phyloP scores from a whole-genome alignment of 2,888 invertebrate species.

The Bembecia ichneumoniformis region DNA sequence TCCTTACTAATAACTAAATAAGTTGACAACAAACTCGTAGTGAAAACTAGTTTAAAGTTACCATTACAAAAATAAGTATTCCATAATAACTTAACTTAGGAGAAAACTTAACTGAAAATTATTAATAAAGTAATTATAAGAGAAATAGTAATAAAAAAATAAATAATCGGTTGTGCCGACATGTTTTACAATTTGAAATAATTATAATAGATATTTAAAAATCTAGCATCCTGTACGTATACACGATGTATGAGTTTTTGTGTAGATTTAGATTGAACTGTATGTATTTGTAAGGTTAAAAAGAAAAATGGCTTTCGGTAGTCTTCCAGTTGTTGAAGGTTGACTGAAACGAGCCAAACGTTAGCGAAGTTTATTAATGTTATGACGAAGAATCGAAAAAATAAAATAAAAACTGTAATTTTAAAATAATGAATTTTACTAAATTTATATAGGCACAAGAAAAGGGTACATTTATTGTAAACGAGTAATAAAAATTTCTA shows the following conservation, averaged over 20 bases:
- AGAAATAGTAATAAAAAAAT: constrained; percentile 11
- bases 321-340: constrained; percentile 60
- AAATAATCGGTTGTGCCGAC: constrained; percentile 46
- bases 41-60: too few relatives aligned
- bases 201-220: neutral
- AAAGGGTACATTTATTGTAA: constrained; percentile 40
- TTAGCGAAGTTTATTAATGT: constrained; percentile 45
- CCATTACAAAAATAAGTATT: too few relatives aligned
- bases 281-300: constrained; percentile 16
- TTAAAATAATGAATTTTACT: constrained; percentile 29
- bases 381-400: constrained; percentile 32
- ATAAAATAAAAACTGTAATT: constrained; percentile 7
- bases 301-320: constrained; percentile 27
- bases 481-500: constrained; percentile 31
- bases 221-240: constrained; percentile 31
- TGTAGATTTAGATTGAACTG: constrained; percentile 28
- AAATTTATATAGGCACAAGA: constrained; percentile 29
- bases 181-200: constrained; percentile 4
- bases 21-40: too few relatives aligned
- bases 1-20: too few relatives aligned
- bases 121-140: neutral
- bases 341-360: constrained; percentile 57
- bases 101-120: neutral
- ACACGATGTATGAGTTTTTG: constrained; percentile 36
- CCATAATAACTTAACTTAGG: neutral